Evolutionary conservation across 2,797 vertebrate species (phyloP).

Genomic region (Triplophysa bombifrons): DNA sequence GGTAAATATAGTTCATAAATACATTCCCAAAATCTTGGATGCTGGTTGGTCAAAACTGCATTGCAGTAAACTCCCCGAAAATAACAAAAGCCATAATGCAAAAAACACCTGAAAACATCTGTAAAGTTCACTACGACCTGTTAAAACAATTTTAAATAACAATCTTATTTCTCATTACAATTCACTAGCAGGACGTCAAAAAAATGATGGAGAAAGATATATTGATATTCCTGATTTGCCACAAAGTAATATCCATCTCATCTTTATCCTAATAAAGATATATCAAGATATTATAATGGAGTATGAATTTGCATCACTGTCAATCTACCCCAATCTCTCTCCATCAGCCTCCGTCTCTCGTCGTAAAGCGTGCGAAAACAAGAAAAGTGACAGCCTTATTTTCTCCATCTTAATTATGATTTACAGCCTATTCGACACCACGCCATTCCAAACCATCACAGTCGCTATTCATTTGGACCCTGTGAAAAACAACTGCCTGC

Average conservation of each 20-base stretch:
- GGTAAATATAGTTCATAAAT: too few species aligned
- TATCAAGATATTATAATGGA: constrained; percentile 43
- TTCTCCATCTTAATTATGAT: constrained; percentile 67
- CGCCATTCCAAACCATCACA: constrained; percentile 64
- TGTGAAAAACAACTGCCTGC: constrained; percentile 62
- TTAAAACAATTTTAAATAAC: constrained; percentile 10
- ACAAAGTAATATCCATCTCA: constrained; percentile 27
- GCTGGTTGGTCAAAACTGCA: neutral
- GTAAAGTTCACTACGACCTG: neutral
- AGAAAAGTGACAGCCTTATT: constrained; percentile 48
- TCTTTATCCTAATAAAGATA: constrained; percentile 40
- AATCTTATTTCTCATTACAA: constrained; percentile 8
- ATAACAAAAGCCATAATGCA: neutral
- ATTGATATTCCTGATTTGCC: constrained; percentile 18
- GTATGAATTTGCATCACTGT: constrained; percentile 44
- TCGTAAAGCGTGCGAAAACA: neutral
- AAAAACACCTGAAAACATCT: neutral
- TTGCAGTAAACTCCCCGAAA: neutral
- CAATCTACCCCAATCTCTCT: constrained; percentile 31
- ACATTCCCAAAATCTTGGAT: too few species aligned
- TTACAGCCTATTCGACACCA: constrained; percentile 70
- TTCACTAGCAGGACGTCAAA: neutral
- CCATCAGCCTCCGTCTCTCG: constrained; percentile 7
- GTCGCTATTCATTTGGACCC: constrained; percentile 68
- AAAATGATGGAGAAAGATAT: constrained; percentile 16